These are phyloP conservation scores for Erannis defoliaria DNA, from an alignment of 2,888 invertebrate genomes.

Conservation along the genomic window DNA sequence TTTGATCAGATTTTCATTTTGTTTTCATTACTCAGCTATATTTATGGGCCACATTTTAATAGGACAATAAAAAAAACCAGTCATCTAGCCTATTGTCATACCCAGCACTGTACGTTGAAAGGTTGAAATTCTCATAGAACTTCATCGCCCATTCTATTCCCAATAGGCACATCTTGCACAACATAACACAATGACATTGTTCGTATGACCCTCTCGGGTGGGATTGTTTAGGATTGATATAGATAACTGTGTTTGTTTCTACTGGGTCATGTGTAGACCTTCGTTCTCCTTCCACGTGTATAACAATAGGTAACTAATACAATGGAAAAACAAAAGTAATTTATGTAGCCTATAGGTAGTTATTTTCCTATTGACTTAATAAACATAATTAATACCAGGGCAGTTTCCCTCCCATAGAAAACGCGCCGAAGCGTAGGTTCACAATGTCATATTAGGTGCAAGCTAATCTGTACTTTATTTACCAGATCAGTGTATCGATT, in stretches of 20 bases:
- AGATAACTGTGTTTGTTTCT: conserved; percentile 36
- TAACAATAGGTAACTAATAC: conserved; percentile 4
- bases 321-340: neutral
- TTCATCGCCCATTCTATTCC: conserved; percentile 26
- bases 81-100: too few relatives aligned
- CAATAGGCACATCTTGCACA: conserved; percentile 57
- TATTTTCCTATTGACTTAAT: neutral
- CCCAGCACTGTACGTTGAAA: too few relatives aligned
- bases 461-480: too few relatives aligned
- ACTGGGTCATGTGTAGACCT: conserved; percentile 22
- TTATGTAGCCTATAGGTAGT: neutral
- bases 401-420: too few relatives aligned
- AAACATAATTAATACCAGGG: too few relatives aligned
- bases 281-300: conserved; percentile 20
- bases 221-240: conserved; percentile 37
- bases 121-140: conserved; percentile 7
- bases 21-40: too few relatives aligned
- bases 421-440: too few relatives aligned
- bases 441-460: too few relatives aligned
- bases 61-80: too few relatives aligned
- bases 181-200: conserved; percentile 65
- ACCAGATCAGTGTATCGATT: too few relatives aligned
- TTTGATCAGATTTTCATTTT: too few relatives aligned
- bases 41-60: too few relatives aligned
- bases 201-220: conserved; percentile 44